Evolutionary conservation across 2,113 vertebrate genomes (phyloP), one percentile per base, ranked within the genome.

Genomic region (Athene cunicularia): DNA sequence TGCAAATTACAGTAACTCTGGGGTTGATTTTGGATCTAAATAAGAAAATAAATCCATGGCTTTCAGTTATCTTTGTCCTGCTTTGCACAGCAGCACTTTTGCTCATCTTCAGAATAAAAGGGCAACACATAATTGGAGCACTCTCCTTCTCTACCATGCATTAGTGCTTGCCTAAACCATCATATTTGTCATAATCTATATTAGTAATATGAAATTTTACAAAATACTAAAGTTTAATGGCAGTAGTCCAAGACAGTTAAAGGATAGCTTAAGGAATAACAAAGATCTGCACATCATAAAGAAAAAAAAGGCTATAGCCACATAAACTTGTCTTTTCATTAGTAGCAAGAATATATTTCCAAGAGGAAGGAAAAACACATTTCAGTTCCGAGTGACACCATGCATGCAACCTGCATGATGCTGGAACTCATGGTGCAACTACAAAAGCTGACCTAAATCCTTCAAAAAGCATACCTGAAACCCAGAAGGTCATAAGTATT

Each of bases 1-100:
- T 27, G 41, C 20, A 96, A 91, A 50, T 80, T 68, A 62, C 55
- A 62, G 55, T 62, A 90, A 83, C 43, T 83, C 82, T 86, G 14
- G 13, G 35, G 39, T 19, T 82, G 41, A 83, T 70, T 32, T 75
- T 80, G 32, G 67, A 80, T 53, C 35, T 73, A 91, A 83, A 8
- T 15, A 37, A 24, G 28, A 35, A 85, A 63, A 85, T 60, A 43
- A 2, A 0, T 0, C 6, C 7, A 33, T 17, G 62, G 53, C 30
- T 93, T 92, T 72, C 50, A 72, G 28, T 79, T 68, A 43, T 59
- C 71, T 64, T 82, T 43, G 14, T 59, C 43, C 23, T 91, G 30
- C 35, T 66, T 52, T 53, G 33, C 58, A 86, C 28, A 75, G 32
- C 22, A 86, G 49, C 53, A 86, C 17, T 30, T 84, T 35, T 74